Base-by-base conservation (phyloP, 1,140 invertebrate species). In the Cataglyphis hispanica region DNA sequence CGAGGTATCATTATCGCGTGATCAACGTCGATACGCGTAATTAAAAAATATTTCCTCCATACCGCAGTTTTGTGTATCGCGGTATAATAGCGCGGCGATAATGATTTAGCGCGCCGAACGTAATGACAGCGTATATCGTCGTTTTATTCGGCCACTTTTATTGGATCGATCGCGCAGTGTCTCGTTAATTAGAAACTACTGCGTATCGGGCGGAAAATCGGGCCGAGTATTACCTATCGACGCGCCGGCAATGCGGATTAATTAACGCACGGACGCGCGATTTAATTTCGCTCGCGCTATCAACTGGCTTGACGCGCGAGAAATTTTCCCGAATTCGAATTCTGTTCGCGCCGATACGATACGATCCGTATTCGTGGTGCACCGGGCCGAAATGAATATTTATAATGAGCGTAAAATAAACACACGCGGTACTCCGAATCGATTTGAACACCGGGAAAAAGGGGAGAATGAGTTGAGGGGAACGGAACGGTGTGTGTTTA, bases 111-210 rank as follows among this genome's bases (percentile, higher is more conserved):
- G 88, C 31, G 46, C 61, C 53, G 70, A 84, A 25, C 61, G 81
- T 75, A 87, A 43, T 67, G 88, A 90, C 76, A 78, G 86, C 60
- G 61, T 78, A 50, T 50, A 87, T 86, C 88, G 69, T 77, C 89
- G 86, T 90, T 90, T 90, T 90, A 90, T 87, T 78, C 72, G 76
- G 61, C 76, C 87, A 90, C 86, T 90, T 90, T 90, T 90, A 90
- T 90, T 87, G 86, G 83, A 90, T 87, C 89, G 89, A 89, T 83
- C 69, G 86, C 60, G 64, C 75, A 76, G 83, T 74, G 74, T 81
- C 60, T 64, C 89, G 89, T 90, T 90, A 90, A 90, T 90, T 90
- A 90, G 89, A 90, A 90, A 90, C 81, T 87, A 89, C 70, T 87
- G 89, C 89, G 81, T 87, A 87, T 90, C 87, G 86, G 61, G 31